Percentiles rank a stretch among this genome's conserved stretches.
Conservation (phyloP, 2,888 invertebrate species). For the Anthophora plumipes region DNA sequence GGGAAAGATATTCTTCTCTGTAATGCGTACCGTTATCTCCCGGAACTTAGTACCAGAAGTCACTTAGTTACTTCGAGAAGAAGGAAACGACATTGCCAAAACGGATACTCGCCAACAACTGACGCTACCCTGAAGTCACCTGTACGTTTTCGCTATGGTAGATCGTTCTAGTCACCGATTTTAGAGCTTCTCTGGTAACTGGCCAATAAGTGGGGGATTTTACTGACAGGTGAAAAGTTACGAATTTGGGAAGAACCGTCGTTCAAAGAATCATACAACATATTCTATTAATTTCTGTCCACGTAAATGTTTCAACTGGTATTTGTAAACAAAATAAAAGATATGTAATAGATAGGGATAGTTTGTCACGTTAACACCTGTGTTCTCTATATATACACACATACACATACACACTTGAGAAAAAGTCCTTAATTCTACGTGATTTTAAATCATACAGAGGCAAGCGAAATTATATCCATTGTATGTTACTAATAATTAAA, state of each 20-base stretch:
- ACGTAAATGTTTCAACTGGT: neutral
- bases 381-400: too few species aligned
- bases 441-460: too few species aligned
- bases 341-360: slow-evolving; percentile 1
- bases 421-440: too few species aligned
- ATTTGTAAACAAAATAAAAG: neutral
- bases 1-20: slow-evolving; percentile 8
- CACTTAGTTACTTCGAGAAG: slow-evolving; percentile 41
- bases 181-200: slow-evolving; percentile 76
- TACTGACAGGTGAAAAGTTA: slow-evolving; percentile 34
- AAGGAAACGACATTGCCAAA: slow-evolving; percentile 78
- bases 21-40: slow-evolving; percentile 57
- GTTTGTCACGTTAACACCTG: neutral
- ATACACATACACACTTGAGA: too few species aligned
- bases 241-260: neutral
- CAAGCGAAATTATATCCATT: too few species aligned
- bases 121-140: slow-evolving; percentile 73
- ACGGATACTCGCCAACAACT: slow-evolving; percentile 80
- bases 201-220: slow-evolving; percentile 70
- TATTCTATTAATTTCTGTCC: slow-evolving; percentile 21
- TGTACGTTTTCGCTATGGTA: slow-evolving; percentile 77
- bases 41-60: slow-evolving; percentile 36
- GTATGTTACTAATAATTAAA: too few species aligned
- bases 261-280: slow-evolving; percentile 16
- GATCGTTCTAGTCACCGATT: slow-evolving; percentile 78